Conservation (phyloP, 2,888 invertebrate species). For the Itoplectis maculator region DNA sequence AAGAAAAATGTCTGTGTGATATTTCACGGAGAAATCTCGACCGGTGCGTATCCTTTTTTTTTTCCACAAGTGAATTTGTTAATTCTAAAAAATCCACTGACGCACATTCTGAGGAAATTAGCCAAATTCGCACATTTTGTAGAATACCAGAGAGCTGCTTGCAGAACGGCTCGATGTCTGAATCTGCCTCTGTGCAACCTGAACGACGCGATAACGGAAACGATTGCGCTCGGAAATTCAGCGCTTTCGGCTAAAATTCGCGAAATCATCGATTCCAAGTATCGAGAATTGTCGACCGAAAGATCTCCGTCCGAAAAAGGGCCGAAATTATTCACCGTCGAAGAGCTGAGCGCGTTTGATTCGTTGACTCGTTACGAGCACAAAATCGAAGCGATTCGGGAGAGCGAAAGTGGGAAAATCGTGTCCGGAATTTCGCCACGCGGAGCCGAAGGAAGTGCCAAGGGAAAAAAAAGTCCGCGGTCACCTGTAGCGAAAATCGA, state of each 20-base stretch:
- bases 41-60: constrained; percentile 82
- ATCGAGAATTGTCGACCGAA: constrained; percentile 68
- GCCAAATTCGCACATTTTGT: constrained; percentile 13
- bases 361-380: constrained; percentile 74
- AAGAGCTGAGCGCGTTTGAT: constrained; percentile 72
- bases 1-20: constrained; percentile 82
- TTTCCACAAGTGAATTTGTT: too few species aligned
- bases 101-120: too few species aligned
- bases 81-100: too few species aligned
- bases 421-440: neutral
- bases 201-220: constrained; percentile 73
- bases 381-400: constrained; percentile 72
- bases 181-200: constrained; percentile 74
- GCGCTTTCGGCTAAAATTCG: constrained; percentile 70
- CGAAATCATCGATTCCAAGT: constrained; percentile 73
- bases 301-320: constrained; percentile 25
- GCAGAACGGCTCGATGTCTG: constrained; percentile 82
- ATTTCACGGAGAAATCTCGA: constrained; percentile 85
- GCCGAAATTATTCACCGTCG: constrained; percentile 67
- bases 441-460: constrained; percentile 46
- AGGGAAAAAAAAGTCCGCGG: constrained; percentile 47
- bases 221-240: constrained; percentile 70
- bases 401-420: constrained; percentile 21
- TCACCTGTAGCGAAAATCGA: constrained; percentile 37
- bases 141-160: constrained; percentile 85